Base-by-base conservation (phyloP, 2,797 vertebrate species). In the Chlorospingus flavigularis region DNA sequence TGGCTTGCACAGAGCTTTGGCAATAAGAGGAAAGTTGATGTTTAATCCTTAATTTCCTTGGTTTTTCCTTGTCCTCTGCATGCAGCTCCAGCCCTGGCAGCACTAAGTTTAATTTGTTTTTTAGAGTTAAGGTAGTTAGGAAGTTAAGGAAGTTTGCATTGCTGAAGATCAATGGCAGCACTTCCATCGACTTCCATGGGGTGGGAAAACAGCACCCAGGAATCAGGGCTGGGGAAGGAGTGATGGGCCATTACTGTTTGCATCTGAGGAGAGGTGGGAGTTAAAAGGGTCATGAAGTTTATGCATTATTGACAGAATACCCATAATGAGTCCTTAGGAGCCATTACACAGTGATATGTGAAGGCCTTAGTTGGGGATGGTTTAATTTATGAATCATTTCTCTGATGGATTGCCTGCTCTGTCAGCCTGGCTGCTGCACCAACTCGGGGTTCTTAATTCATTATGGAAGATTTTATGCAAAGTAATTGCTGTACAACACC, bases 381-480 rank as follows among this genome's bases (percentile, higher is more conserved):
- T 94, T 95, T 95, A 94, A 96, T 94, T 94, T 95, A 96, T 94
- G 94, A 84, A 90, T 91, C 83, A 88, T 94, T 97, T 91, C 89
- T 68, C 54, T 91, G 93, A 95, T 92, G 86, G 92, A 96, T 96
- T 65, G 70, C 63, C 75, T 88, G 60, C 71, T 86, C 40, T 86
- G 87, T 93, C 92, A 88, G 92, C 79, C 91, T 54, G 93, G 71
- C 86, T 84, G 92, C 87, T 77, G 85, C 85, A 72, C 82, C n/a
- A 45, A 78, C 76, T 53, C 31, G 4, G 47, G 58, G 60, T 88
- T 75, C 90, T 95, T 93, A 84, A 96, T 77, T 96, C 92, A 92
- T 95, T 92, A 73, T 26, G 71, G 92, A 50, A 83, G 72, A 77
- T 86, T 96, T 96, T 95, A 96, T 96, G 94, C 85, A 94, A 96